Conservation (phyloP, 1,140 invertebrate species). For the Augochlora pura region DNA sequence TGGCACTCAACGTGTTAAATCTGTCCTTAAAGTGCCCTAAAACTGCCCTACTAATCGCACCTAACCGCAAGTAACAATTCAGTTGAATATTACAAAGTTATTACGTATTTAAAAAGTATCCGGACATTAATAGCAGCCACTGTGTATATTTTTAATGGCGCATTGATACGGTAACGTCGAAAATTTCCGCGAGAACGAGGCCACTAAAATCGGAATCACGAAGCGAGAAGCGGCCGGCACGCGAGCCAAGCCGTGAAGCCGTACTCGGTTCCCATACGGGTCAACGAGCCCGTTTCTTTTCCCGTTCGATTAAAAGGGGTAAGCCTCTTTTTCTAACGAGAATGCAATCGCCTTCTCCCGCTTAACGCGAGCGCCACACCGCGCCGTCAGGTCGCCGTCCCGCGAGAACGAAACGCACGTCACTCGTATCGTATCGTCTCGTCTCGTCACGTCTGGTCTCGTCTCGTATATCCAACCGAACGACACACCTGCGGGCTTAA, state of each 20-base stretch:
- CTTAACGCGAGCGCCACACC: not conserved
- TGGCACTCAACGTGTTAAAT: too few species aligned
- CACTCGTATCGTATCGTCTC: not conserved
- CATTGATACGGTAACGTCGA: too few species aligned
- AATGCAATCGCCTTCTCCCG: conserved; percentile 19
- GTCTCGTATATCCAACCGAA: conserved; percentile 21
- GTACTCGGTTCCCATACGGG: conserved; percentile 19
- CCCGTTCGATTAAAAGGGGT: conserved; percentile 16
- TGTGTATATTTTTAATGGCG: too few species aligned
- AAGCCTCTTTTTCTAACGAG: conserved; percentile 18
- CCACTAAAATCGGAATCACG: not conserved
- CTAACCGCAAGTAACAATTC: too few species aligned
- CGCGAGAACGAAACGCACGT: not conserved
- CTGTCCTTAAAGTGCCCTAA: too few species aligned
- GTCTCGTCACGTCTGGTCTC: not conserved
- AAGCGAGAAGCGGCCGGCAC: not conserved
- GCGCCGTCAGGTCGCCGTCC: conserved; percentile 4
- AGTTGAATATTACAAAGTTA: too few species aligned
- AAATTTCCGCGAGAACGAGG: too few species aligned
- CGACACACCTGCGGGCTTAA: conserved; percentile 53
- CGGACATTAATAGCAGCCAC: too few species aligned
- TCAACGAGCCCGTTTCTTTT: conserved; percentile 28
- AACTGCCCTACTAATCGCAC: too few species aligned
- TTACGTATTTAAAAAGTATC: too few species aligned
- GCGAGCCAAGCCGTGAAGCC: conserved; percentile 21